phyloP scores from a whole-genome alignment of 2,888 invertebrate species.

The Amphipyra berbera region DNA sequence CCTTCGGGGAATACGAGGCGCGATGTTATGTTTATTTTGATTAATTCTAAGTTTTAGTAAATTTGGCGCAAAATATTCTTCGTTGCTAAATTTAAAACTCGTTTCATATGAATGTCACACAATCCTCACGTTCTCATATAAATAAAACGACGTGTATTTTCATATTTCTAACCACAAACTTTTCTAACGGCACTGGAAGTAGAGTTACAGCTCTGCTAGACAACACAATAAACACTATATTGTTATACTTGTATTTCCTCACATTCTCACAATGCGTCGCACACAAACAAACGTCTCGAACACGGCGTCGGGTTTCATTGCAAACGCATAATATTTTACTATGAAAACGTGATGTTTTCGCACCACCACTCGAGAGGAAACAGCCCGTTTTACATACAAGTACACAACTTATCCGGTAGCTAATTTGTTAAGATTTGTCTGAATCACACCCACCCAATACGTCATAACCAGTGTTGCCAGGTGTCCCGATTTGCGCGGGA shows the following conservation, averaged over 20 bases:
- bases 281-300: slow-evolving; percentile 60
- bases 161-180: slow-evolving; percentile 56
- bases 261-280: slow-evolving; percentile 56
- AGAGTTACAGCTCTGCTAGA: slow-evolving; percentile 45
- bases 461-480: no score
- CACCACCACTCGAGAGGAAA: slow-evolving; percentile 50
- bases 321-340: slow-evolving; percentile 69
- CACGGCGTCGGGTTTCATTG: slow-evolving; percentile 68
- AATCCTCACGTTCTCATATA: slow-evolving; percentile 7
- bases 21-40: no score
- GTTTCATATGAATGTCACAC: neutral
- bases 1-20: no score
- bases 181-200: slow-evolving; percentile 59
- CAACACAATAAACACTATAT: slow-evolving; percentile 56
- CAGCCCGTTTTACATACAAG: slow-evolving; percentile 45
- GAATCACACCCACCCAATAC: slow-evolving; percentile 4
- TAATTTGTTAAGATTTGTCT: slow-evolving; percentile 36
- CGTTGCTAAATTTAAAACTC: neutral
- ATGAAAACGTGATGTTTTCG: slow-evolving; percentile 73
- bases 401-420: slow-evolving; percentile 34
- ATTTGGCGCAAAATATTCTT: slow-evolving; percentile 8
- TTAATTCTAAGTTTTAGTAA: neutral
- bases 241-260: slow-evolving; percentile 29
- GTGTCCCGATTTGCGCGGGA: no score
- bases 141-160: slow-evolving; percentile 9